Percentiles rank a stretch among this genome's conserved stretches.
Conservation (phyloP, 2,113 vertebrate species). For the Xerus inauris region DNA sequence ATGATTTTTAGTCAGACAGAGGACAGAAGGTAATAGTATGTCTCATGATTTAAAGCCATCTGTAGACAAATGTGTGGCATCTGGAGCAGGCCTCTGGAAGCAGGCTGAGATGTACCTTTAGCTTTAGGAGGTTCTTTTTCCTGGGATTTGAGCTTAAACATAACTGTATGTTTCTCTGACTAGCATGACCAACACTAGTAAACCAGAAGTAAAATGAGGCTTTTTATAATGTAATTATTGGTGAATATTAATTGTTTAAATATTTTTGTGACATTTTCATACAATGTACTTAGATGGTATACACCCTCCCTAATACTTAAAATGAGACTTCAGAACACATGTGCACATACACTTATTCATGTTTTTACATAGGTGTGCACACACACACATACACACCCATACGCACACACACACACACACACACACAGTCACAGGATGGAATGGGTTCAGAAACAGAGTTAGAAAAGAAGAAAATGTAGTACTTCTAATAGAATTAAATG, state of each 20-base stretch:
- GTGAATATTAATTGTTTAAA: too few species aligned
- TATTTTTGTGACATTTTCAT: too few species aligned
- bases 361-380: background rate
- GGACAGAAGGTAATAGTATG: conserved; percentile 63
- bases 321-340: conserved; percentile 61
- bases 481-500: background rate
- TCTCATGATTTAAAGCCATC: conserved; percentile 53
- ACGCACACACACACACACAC: background rate
- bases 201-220: conserved; percentile 65
- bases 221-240: too few species aligned
- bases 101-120: conserved; percentile 34
- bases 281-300: too few species aligned
- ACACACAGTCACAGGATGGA: background rate
- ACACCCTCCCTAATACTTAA: background rate
- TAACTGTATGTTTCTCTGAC: conserved; percentile 80
- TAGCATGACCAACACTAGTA: conserved; percentile 63
- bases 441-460: background rate
- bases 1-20: conserved; percentile 60
- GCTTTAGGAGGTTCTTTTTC: conserved; percentile 62
- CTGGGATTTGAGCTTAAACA: conserved; percentile 72
- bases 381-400: too few species aligned
- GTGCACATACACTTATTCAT: background rate
- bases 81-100: background rate
- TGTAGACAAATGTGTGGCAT: conserved; percentile 16
- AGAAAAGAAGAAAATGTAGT: background rate